Percentiles rank a stretch among this genome's conserved stretches.
These are phyloP conservation scores for Hydraecia micacea DNA, from an alignment of 2,888 invertebrate genomes.

Conservation along the genomic window DNA sequence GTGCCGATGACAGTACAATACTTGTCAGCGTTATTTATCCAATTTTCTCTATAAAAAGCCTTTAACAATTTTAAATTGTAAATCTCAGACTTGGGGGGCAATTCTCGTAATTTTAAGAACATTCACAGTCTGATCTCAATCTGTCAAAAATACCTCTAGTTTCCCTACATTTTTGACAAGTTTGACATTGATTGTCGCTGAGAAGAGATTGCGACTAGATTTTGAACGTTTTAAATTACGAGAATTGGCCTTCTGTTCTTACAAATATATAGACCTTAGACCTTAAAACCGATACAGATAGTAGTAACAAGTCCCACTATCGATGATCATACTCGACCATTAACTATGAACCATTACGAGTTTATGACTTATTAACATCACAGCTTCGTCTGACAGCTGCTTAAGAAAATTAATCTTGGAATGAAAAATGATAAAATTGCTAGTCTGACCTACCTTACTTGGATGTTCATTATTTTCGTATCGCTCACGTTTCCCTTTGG, in stretches of 20 bases:
- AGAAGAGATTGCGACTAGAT: too few relatives aligned
- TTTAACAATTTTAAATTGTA: not conserved
- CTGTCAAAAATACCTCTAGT: too few relatives aligned
- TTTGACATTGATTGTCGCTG: too few relatives aligned
- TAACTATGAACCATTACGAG: slow-evolving; percentile 66
- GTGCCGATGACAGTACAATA: not conserved
- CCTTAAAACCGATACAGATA: slow-evolving; percentile 28
- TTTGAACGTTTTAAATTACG: too few relatives aligned
- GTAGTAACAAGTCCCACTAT: slow-evolving; percentile 78
- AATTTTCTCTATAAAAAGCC: not conserved
- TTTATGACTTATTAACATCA: slow-evolving; percentile 70
- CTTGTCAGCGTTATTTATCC: too few relatives aligned
- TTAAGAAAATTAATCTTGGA: slow-evolving; percentile 65
- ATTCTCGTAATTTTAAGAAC: too few relatives aligned
- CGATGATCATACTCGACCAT: slow-evolving; percentile 71
- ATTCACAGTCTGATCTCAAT: too few relatives aligned
- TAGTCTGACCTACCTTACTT: slow-evolving; percentile 34
- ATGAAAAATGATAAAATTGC: slow-evolving; percentile 63
- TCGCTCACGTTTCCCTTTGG: slow-evolving; percentile 24
- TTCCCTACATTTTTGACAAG: too few relatives aligned
- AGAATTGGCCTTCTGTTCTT: too few relatives aligned
- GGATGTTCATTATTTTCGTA: slow-evolving; percentile 45
- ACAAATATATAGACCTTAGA: not conserved
- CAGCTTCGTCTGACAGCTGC: slow-evolving; percentile 66
- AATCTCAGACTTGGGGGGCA: too few relatives aligned